Evolutionary conservation across 2,797 vertebrate genomes (phyloP).

Genomic region (Cephalopachus bancanus): DNA sequence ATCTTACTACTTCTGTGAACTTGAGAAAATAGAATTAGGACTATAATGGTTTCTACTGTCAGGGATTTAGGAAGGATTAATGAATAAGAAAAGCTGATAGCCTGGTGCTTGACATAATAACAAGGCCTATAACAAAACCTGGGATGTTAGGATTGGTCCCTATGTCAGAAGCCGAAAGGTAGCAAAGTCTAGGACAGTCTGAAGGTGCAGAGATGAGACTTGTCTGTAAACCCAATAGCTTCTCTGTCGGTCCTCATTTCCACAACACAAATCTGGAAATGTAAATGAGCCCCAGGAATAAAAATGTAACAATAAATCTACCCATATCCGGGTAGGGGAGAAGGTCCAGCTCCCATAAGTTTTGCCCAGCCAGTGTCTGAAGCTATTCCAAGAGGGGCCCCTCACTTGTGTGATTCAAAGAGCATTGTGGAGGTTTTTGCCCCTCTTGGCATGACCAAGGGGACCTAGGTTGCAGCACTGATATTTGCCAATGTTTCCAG

Average conservation of each 20-base stretch:
- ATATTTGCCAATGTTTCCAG: background rate
- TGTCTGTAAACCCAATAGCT: background rate
- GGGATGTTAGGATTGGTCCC: background rate
- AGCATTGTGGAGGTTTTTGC: background rate
- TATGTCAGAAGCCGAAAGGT: background rate
- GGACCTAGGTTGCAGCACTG: background rate
- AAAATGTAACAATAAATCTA: background rate
- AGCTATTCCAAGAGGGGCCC: background rate
- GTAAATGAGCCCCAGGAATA: background rate
- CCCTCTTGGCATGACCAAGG: background rate
- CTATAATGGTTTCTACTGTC: conserved; percentile 9
- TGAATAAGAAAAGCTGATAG: conserved; percentile 2
- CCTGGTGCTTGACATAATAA: background rate
- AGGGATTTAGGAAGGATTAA: background rate
- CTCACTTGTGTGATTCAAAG: background rate
- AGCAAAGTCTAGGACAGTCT: background rate
- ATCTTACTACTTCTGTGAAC: background rate
- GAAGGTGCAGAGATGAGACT: background rate
- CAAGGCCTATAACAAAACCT: background rate
- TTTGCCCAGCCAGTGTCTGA: background rate
- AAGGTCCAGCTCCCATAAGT: background rate
- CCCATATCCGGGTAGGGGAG: accelerated
- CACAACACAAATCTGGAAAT: conserved; percentile 21
- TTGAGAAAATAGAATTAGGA: conserved; percentile 36
- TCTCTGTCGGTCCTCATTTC: background rate